Evolutionary conservation across 2,113 vertebrate genomes (phyloP), one percentile per base, ranked within the genome.

Genomic region (Dendropsophus ebraccatus): DNA sequence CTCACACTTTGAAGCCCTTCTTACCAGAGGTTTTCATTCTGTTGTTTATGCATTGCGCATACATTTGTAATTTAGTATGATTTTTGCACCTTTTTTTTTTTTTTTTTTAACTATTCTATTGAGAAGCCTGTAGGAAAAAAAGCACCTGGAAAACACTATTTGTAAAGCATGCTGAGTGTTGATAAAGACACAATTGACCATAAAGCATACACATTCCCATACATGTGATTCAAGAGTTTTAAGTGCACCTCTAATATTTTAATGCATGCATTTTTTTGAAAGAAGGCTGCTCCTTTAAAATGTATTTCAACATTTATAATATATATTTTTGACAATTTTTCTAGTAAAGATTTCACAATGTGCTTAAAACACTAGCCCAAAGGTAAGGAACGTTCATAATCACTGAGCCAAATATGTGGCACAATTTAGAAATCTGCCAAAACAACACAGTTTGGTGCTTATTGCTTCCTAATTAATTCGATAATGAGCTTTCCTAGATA

Each of bases 401-500:
- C 90, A 87, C 88, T 88, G 89, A 88, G 89, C 91, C 92, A 89
- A 88, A 90, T 91, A 89, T 84, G 88, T 88, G 91, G 91, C 91
- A 90, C 88, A 90, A 89, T 37, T 88, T 89, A 93, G 92, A 91
- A 94, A 92, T 91, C 90, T 89, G 91, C 92, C 93, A 92, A 94
- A 95, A 92, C 93, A 94, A 92, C 93, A 92, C 92, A 92, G 92
- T 95, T 93, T 94, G 92, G 93, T 91, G 90, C 89, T 93, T 90
- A 92, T 93, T 94, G 94, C 94, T 90, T 90, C 91, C 93, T 94
- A 95, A 95, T 96, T 94, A 96, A 95, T 94, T 92, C 91, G 90
- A 89, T 94, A 94, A 95, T 93, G 93, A 95, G 93, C 90, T 95
- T 94, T 92, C 91, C 93, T 90, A 90, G 93, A 93, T 93, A 92